Conservation (phyloP, 2,113 vertebrate species). For the Albula goreensis region DNA sequence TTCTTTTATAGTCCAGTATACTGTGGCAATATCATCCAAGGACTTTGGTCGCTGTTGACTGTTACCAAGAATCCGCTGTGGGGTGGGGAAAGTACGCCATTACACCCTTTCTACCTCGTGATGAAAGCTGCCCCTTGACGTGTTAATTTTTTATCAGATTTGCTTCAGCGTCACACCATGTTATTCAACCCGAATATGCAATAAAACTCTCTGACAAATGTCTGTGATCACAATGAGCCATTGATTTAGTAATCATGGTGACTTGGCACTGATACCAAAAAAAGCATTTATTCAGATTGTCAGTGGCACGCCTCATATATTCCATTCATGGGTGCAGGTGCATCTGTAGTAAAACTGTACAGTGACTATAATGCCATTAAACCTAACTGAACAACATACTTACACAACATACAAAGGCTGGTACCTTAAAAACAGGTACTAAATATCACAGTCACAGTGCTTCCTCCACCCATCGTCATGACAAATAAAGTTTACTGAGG, state of each 20-base stretch:
- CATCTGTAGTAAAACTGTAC: not conserved
- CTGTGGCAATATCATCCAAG: not conserved
- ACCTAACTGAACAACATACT: not conserved
- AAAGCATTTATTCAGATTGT: not conserved
- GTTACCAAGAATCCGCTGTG: not conserved
- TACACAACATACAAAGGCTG: not conserved
- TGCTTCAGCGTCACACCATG: not conserved
- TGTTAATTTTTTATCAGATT: not conserved
- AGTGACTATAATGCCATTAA: not conserved
- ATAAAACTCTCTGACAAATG: not conserved
- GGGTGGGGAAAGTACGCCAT: not conserved
- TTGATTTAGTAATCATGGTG: not conserved
- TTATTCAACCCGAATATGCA: not conserved
- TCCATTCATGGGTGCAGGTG: not conserved
- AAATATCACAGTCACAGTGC: not conserved
- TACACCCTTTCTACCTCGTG: not conserved
- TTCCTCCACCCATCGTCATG: not conserved
- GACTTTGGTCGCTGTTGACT: conserved; percentile 3
- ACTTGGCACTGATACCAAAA: not conserved
- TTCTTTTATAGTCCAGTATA: conserved; percentile 17
- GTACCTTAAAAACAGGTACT: not conserved
- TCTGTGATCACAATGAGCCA: not conserved
- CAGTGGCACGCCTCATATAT: not conserved
- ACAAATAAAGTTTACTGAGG: not conserved
- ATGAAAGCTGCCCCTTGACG: not conserved